These are phyloP conservation scores for Azemiops feae DNA, from an alignment of 2,113 vertebrate genomes.

Conservation along the genomic window DNA sequence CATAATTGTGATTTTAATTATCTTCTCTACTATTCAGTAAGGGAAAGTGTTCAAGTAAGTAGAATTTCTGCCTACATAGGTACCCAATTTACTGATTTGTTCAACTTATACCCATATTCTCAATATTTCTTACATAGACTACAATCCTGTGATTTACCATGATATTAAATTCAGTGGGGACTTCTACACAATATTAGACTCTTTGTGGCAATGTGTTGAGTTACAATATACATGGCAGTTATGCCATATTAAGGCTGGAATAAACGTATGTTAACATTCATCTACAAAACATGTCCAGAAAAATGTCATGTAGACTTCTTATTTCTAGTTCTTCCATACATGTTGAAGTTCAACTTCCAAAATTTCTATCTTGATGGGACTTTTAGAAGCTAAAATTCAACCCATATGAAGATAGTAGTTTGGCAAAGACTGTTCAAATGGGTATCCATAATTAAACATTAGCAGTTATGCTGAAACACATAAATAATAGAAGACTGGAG, in stretches of 20 bases:
- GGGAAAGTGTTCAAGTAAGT: background rate
- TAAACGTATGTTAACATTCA: background rate
- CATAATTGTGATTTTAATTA: background rate
- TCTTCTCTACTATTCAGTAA: background rate
- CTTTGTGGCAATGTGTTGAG: background rate
- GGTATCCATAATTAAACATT: background rate
- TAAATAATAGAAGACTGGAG: background rate
- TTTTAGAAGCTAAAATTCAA: background rate
- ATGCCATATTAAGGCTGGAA: background rate
- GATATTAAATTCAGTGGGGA: background rate
- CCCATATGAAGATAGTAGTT: background rate
- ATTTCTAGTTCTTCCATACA: background rate
- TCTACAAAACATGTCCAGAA: background rate
- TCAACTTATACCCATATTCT: background rate
- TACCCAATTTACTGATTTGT: background rate
- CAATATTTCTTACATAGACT: background rate
- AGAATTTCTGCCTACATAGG: background rate
- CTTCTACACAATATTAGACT: background rate
- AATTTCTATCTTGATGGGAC: background rate
- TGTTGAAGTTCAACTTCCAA: background rate
- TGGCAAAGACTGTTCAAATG: background rate
- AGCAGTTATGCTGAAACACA: background rate
- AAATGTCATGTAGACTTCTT: background rate
- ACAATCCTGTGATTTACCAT: background rate
- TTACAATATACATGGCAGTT: background rate